Percentiles rank a stretch among this genome's conserved stretches.
Evolutionary conservation across 2,888 invertebrate genomes (phyloP).

Genomic region (Ischnura elegans): DNA sequence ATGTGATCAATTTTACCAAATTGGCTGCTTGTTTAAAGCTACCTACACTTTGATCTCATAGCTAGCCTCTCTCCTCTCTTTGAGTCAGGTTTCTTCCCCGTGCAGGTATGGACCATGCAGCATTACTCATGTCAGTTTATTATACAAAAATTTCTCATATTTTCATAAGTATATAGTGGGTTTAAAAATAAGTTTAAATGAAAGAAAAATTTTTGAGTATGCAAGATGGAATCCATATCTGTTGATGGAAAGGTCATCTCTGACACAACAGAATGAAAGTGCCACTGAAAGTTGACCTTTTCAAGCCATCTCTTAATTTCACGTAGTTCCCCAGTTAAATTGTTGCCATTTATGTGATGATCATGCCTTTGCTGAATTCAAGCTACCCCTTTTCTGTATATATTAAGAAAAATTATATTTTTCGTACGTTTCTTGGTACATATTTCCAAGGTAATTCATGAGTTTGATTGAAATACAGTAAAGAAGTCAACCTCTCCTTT

Average conservation of each 20-base stretch:
- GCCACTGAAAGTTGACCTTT: conserved; percentile 62
- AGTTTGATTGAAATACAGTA: background rate
- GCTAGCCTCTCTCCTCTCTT: conserved; percentile 8
- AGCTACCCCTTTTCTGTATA: background rate
- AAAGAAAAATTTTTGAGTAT: conserved; percentile 71
- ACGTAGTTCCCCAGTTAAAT: conserved; percentile 54
- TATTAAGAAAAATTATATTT: background rate
- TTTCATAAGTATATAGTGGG: background rate
- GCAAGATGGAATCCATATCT: conserved; percentile 81
- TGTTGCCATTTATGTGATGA: conserved; percentile 23
- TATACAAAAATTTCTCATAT: background rate
- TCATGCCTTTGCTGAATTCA: conserved; percentile 59
- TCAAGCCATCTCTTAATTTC: conserved; percentile 61
- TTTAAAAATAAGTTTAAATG: background rate
- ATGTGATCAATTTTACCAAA: background rate
- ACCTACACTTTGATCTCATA: background rate
- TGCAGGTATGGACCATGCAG: conserved; percentile 81
- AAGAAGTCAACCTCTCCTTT: background rate
- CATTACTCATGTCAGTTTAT: conserved; percentile 36
- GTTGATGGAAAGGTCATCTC: conserved; percentile 72
- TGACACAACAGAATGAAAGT: conserved; percentile 39
- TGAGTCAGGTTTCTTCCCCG: conserved; percentile 62
- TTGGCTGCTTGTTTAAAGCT: background rate
- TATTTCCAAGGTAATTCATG: background rate
- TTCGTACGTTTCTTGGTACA: background rate